phyloP scores from a whole-genome alignment of 2,888 invertebrate genomes.

The Agonopterix alstromeriana region DNA sequence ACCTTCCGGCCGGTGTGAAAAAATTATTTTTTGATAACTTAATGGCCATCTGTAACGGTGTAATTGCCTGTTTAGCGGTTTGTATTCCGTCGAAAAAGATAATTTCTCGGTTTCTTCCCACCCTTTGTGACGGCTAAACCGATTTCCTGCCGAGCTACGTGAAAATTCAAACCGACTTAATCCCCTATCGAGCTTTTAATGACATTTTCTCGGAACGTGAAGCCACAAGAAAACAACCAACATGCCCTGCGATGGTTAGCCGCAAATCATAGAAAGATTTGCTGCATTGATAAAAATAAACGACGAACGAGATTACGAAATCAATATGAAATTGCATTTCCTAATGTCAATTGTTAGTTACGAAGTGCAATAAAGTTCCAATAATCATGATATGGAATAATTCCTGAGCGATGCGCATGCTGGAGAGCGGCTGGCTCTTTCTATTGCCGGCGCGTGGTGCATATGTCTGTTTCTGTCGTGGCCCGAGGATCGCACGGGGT shows the following conservation, averaged over 20 bases:
- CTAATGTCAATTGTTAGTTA: slow-evolving; percentile 78
- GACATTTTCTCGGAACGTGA: slow-evolving; percentile 64
- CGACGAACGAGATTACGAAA: slow-evolving; percentile 66
- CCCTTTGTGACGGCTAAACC: slow-evolving; percentile 68
- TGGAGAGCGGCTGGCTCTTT: slow-evolving; percentile 36
- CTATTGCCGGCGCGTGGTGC: slow-evolving; percentile 16
- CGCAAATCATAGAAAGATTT: slow-evolving; percentile 76
- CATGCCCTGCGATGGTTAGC: slow-evolving; percentile 57
- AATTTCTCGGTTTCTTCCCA: slow-evolving; percentile 72
- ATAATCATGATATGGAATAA: slow-evolving; percentile 76
- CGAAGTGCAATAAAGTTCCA: slow-evolving; percentile 77
- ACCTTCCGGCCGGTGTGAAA: slow-evolving; percentile 72
- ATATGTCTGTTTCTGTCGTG: slow-evolving; percentile 46
- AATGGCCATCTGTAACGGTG: slow-evolving; percentile 68
- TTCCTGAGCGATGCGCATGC: slow-evolving; percentile 65
- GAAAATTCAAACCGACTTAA: slow-evolving; percentile 69
- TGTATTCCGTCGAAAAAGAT: slow-evolving; percentile 60
- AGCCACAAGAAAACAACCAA: slow-evolving; percentile 66
- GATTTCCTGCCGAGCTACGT: slow-evolving; percentile 72
- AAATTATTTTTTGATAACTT: slow-evolving; percentile 71
- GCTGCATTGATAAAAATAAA: slow-evolving; percentile 74
- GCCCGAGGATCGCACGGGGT: slow-evolving; percentile 70
- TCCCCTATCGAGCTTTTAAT: slow-evolving; percentile 72
- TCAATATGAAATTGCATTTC: slow-evolving; percentile 77
- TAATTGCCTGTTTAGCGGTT: slow-evolving; percentile 74